A percentile compares a stretch with the other conserved stretches of the same genome.
Conservation (phyloP, 2,888 invertebrate species). For the Taphrorychus bicolor region DNA sequence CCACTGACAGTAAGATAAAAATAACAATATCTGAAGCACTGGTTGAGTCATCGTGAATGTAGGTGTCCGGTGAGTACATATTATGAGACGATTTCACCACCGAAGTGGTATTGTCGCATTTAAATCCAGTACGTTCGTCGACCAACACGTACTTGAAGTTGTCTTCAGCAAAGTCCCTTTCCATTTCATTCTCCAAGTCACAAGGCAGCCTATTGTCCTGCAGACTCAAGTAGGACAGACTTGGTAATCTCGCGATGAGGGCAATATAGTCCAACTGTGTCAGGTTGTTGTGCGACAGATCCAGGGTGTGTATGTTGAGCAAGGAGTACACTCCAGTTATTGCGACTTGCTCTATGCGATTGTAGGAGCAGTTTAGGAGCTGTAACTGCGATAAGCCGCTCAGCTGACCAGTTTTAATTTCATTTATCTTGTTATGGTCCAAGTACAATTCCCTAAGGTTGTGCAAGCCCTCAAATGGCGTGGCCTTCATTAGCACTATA, state of each 20-base stretch:
- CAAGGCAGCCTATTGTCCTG: constrained; percentile 54
- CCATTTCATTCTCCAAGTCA: constrained; percentile 54
- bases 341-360: constrained; percentile 48
- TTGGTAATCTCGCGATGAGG: constrained; percentile 52
- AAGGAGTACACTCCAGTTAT: constrained; percentile 54
- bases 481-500: constrained; percentile 47
- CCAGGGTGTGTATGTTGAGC: constrained; percentile 54
- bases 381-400: constrained; percentile 54
- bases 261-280: constrained; percentile 53
- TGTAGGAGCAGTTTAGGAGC: constrained; percentile 53
- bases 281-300: constrained; percentile 54
- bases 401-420: constrained; percentile 52
- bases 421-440: constrained; percentile 49
- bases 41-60: neutral
- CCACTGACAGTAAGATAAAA: constrained; percentile 46
- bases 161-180: constrained; percentile 51
- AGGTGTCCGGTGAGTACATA: neutral
- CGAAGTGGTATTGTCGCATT: constrained; percentile 44
- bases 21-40: constrained; percentile 44
- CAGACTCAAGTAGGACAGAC: constrained; percentile 51
- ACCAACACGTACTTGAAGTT: constrained; percentile 52
- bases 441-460: constrained; percentile 50
- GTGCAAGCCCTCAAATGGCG: constrained; percentile 49
- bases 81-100: neutral
- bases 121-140: constrained; percentile 42